phyloP scores from a whole-genome alignment of 92 coral and sea anemone species.

The Blastomussa wellsi region DNA sequence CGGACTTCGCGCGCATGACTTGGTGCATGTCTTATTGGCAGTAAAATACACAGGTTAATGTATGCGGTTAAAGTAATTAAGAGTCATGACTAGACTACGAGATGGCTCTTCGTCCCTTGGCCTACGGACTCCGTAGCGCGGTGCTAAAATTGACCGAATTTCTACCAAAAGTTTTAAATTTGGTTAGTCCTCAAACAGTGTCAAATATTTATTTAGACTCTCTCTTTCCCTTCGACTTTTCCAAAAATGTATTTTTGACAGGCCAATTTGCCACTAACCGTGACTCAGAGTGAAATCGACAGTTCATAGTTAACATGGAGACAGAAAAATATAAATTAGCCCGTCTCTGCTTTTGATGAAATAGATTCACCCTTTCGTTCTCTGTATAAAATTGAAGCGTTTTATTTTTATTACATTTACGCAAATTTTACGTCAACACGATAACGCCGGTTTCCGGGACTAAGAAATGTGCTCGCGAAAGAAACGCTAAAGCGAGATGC shows the following conservation, averaged over 20 bases:
- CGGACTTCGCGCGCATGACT: neutral
- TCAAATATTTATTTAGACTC: neutral
- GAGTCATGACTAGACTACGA: neutral
- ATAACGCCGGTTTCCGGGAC: neutral
- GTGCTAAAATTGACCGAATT: too few species aligned
- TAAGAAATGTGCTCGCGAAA: neutral
- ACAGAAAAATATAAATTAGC: conserved; percentile 2
- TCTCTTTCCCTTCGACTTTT: neutral
- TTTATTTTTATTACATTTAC: neutral
- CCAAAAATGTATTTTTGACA: neutral
- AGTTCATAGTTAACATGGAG: neutral
- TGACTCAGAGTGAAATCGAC: neutral
- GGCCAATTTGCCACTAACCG: neutral
- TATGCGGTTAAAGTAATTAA: neutral
- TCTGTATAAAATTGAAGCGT: neutral
- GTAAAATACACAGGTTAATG: too few species aligned
- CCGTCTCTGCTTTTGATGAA: neutral
- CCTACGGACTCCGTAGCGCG: too few species aligned
- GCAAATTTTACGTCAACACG: neutral
- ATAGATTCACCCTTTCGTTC: neutral
- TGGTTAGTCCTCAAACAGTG: neutral
- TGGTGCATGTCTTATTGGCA: neutral
- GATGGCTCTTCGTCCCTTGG: too few species aligned
- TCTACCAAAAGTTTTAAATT: too few species aligned
- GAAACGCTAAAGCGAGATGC: neutral